A percentile compares a stretch with the other conserved stretches of the same genome.
Evolutionary conservation across 2,797 vertebrate species (phyloP).

Genomic region (Sebastes hopkinsi): DNA sequence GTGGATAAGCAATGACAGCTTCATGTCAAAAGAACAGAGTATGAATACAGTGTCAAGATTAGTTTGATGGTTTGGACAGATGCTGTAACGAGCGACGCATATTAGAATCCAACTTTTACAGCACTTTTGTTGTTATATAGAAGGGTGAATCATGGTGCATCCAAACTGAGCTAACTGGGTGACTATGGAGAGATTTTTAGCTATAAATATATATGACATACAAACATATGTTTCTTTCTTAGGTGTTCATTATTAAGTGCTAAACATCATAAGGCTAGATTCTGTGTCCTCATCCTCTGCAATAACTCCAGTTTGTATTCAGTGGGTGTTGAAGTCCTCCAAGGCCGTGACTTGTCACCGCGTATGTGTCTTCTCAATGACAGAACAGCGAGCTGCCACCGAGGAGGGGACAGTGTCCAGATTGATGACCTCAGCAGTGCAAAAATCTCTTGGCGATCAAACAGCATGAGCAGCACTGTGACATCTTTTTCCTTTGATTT

Average conservation of each 20-base stretch:
- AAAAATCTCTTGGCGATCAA: slow-evolving; percentile 25
- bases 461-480: background rate
- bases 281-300: background rate
- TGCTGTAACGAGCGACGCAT: background rate
- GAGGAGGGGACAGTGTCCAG: slow-evolving; percentile 9
- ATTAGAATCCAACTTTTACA: slow-evolving; percentile 6
- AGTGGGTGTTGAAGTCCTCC: background rate
- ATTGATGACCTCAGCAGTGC: slow-evolving; percentile 39
- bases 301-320: slow-evolving; percentile 13
- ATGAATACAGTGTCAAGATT: slow-evolving; percentile 10
- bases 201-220: no score
- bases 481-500: slow-evolving; percentile 29
- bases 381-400: slow-evolving; percentile 26
- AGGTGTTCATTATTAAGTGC: background rate
- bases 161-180: background rate
- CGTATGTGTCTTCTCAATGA: slow-evolving; percentile 18
- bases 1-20: slow-evolving; percentile 17
- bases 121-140: background rate
- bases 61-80: slow-evolving; percentile 29
- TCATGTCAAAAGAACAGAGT: slow-evolving; percentile 18
- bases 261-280: background rate
- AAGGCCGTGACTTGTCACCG: slow-evolving; percentile 22
- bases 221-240: background rate
- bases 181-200: background rate
- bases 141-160: background rate